Conservation (phyloP, 2,888 invertebrate species). For the Pyrrhia umbra region DNA sequence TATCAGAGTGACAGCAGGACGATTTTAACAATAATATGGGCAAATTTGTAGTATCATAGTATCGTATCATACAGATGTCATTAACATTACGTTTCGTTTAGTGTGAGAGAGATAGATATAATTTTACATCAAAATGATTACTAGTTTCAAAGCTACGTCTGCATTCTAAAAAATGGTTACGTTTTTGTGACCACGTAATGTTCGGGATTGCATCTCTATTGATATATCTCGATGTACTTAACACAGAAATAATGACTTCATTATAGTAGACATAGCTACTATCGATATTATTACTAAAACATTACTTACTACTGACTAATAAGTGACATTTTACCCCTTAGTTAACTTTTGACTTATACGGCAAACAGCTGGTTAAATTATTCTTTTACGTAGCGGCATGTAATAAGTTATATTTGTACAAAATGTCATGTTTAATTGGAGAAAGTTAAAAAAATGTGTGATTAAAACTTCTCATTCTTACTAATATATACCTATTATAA, state of each 20-base stretch:
- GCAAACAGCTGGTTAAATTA: slow-evolving; percentile 8
- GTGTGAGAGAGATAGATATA: too few relatives aligned
- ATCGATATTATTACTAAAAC: neutral
- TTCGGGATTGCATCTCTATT: too few relatives aligned
- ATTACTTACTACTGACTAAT: neutral
- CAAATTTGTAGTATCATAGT: too few relatives aligned
- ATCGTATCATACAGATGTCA: too few relatives aligned
- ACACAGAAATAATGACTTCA: slow-evolving; percentile 1
- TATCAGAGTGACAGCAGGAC: too few relatives aligned
- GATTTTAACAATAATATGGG: too few relatives aligned
- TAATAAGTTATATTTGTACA: neutral
- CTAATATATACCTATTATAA: neutral
- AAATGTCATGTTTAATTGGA: neutral
- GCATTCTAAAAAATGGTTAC: too few relatives aligned
- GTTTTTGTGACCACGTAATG: too few relatives aligned
- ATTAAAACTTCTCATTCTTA: neutral
- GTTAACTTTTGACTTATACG: slow-evolving; percentile 8
- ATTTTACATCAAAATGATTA: too few relatives aligned
- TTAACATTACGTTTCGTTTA: too few relatives aligned
- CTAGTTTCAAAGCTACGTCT: too few relatives aligned
- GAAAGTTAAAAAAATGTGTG: neutral
- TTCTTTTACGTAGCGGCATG: neutral
- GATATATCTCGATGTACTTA: too few relatives aligned
- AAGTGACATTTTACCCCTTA: slow-evolving; percentile 20
- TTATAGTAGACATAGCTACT: neutral